phyloP scores from a whole-genome alignment of 2,888 invertebrate genomes.

The Blastobasis lacticolella region DNA sequence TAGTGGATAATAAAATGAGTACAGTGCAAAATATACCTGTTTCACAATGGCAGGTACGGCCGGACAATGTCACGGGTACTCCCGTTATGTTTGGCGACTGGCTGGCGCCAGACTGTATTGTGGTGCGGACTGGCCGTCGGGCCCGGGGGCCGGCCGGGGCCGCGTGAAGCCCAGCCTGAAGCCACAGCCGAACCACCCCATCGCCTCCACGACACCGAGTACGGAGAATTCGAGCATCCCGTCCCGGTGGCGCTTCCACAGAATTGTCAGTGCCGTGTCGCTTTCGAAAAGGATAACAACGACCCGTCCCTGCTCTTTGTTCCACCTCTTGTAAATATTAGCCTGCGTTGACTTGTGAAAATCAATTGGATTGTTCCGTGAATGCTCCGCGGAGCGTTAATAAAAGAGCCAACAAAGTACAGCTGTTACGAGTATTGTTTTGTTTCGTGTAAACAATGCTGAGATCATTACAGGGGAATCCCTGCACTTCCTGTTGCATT shows the following conservation, averaged over 20 bases:
- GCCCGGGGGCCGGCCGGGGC: too few species aligned
- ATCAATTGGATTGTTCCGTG: too few species aligned
- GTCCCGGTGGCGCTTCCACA: conserved; percentile 32
- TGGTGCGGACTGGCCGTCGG: conserved; percentile 9
- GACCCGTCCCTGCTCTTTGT: not conserved
- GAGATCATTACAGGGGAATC: too few species aligned
- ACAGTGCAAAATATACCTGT: conserved; percentile 23
- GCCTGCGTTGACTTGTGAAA: not conserved
- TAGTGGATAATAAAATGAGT: conserved; percentile 30
- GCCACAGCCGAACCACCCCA: too few species aligned
- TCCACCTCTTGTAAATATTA: conserved; percentile 2
- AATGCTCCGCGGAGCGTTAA: too few species aligned
- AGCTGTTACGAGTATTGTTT: not conserved
- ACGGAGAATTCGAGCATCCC: conserved; percentile 21
- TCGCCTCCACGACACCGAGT: conserved; percentile 11
- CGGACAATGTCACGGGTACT: conserved; percentile 46
- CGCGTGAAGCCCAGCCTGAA: too few species aligned
- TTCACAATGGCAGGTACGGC: conserved; percentile 18
- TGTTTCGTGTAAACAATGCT: not conserved
- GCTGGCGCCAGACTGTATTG: conserved; percentile 62
- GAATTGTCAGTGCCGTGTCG: conserved; percentile 14
- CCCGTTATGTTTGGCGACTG: conserved; percentile 56
- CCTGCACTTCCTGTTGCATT: too few species aligned
- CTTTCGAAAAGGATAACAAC: conserved; percentile 9
- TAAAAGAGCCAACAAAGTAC: not conserved